Evolutionary conservation across 1,140 invertebrate species (phyloP), one percentile per base, ranked within the genome.

Genomic region (Hyphantria cunea): DNA sequence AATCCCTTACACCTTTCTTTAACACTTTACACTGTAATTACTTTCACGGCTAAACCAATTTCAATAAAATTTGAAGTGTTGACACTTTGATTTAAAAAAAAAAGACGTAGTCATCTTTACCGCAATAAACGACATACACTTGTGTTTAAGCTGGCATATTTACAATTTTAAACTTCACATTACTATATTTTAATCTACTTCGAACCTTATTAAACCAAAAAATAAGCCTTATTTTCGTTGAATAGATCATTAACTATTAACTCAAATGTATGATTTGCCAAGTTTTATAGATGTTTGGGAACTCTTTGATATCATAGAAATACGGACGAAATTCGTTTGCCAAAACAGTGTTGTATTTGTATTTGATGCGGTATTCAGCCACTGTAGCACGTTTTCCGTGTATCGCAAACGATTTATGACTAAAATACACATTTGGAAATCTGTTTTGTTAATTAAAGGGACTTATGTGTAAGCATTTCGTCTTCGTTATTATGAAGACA

Each of bases 321-420:
- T 51, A 56, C 12, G 13, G 53, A 13, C 44, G 13, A 55, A 31
- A 11, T 44, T 64, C 9, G 3, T 1, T 17, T 44, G 33, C 1
- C n/a, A 12, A 11, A 25, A 25, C 9, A 17, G 6, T 12, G 10
- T 4, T 50, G 51, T n/a, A 54, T 66, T 62, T 70, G 64, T 44
- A 34, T 67, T 67, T 65, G 53, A 54, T 69, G 66, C 67, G 72
- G 64, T 65, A 72, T 71, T 69, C 62, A 51, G 47, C 61, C 50
- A 64, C 61, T 56, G 61, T 70, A 50, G 73, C 67, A 59, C 70
- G 73, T 68, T 68, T 66, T 65, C 56, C 73, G 63, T 68, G 70
- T 76, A 68, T 58, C 59, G 34, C 52, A 32, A 66, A 65, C 48
- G 64, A 76, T 76, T 76, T 76, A 76, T 68, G 70, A 68, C 58